Conservation (phyloP, 2,113 vertebrate species). For the Empidonax traillii region DNA sequence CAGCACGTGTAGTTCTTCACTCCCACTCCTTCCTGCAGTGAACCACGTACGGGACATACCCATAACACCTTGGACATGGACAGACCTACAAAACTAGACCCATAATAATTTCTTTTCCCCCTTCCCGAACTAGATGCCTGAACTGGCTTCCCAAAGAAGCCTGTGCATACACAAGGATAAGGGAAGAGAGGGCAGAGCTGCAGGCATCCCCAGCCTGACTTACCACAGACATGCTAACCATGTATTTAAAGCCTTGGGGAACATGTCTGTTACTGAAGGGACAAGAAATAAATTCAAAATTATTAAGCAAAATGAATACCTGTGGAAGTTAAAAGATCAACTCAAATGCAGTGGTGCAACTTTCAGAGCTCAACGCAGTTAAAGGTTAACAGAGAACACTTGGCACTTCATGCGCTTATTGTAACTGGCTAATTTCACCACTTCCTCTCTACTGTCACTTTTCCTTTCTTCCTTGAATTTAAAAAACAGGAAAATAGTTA, state of each 20-base stretch:
- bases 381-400: neutral
- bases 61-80: neutral
- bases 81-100: neutral
- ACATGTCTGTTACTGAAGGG: neutral
- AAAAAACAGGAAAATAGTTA: neutral
- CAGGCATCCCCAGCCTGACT: neutral
- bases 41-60: neutral
- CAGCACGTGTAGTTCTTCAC: neutral
- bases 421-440: neutral
- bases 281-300: neutral
- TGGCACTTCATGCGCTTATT: neutral
- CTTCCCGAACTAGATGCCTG: neutral
- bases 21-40: neutral
- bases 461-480: neutral
- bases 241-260: neutral
- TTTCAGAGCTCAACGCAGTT: neutral
- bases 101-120: too few species aligned
- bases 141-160: neutral
- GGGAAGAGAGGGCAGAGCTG: neutral
- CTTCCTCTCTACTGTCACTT: slow-evolving; percentile 3
- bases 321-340: neutral
- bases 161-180: accelerated
- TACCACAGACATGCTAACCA: neutral
- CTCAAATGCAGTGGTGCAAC: neutral
- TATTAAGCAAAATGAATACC: neutral